Conservation (phyloP, 2,113 vertebrate genomes). For the Carassius gibelio region DNA sequence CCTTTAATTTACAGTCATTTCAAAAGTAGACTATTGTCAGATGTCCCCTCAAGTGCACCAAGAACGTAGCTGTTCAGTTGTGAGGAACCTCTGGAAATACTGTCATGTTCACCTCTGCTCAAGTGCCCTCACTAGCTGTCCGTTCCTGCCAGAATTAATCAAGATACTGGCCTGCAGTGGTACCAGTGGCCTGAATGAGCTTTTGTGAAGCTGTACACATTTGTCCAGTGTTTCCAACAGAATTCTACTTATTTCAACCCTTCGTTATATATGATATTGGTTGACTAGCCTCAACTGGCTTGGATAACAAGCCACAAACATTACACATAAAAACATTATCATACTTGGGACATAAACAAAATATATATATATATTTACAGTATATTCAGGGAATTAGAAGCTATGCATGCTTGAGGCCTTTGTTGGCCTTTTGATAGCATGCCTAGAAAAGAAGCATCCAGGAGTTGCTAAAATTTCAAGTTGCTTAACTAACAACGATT, state of each 20-base stretch:
- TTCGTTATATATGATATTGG: neutral
- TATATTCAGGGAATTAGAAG: neutral
- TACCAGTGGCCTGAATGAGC: neutral
- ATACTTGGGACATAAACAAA: neutral
- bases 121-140: conserved; percentile 3
- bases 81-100: neutral
- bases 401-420: neutral
- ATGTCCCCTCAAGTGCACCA: conserved; percentile 13
- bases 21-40: neutral
- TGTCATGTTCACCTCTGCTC: conserved; percentile 22
- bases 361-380: neutral
- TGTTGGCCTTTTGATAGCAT: neutral
- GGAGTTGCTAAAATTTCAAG: neutral
- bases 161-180: neutral
- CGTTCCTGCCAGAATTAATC: conserved; percentile 8
- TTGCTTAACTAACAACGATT: neutral
- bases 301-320: neutral
- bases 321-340: neutral
- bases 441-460: neutral
- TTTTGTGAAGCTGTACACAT: neutral
- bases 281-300: neutral
- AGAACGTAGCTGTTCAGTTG: conserved; percentile 10
- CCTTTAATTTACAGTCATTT: neutral
- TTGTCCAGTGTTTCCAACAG: neutral
- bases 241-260: neutral